Base-by-base conservation (phyloP, 1,140 invertebrate species). In the Trissolcus basalis region DNA sequence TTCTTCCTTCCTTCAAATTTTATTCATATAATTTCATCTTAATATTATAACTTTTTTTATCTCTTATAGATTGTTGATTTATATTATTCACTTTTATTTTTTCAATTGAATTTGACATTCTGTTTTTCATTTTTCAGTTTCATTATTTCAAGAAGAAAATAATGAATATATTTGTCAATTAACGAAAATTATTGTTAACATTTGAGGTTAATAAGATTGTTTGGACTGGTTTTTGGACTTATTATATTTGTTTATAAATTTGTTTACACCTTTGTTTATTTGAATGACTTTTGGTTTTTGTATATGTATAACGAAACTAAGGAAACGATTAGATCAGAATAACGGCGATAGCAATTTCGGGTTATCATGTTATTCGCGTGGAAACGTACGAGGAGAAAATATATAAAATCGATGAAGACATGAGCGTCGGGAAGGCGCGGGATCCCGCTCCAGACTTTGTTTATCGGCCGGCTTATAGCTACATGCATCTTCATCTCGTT, bases 401-500 rank as follows among this genome's bases (percentile, higher is more conserved):
- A n/a, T n/a, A 80, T 43, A 59, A 72, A 80, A 81, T 64, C 78
- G 70, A 83, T 81, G 77, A 83, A 80, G 67, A 75, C 77, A 50
- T 67, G n/a, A 74, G 76, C 73, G 79, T 77, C 79, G 71, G 39
- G 39, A 76, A 78, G 76, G 73, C 72, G 71, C 72, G 71, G 72
- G 64, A 72, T 35, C 74, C 48, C 70, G 47, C 77, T 68, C 78
- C 65, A 70, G 55, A 14, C 36, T 80, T 76, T 41, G 68, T 79
- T 80, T 82, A 82, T 81, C 78, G 71, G 59, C 39, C 32, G 72
- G 51, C 70, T 73, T 61, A 74, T 68, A 78, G 76, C 67, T 75
- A 64, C 75, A 81, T 81, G 76, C 71, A 80, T 82, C 81, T 83
- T 82, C 81, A 82, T 83, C 83, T 81, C 73, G 51, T 81, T 84